These are phyloP conservation scores for Anguilla anguilla DNA, from an alignment of 2,797 vertebrate species.

Conservation along the genomic window DNA sequence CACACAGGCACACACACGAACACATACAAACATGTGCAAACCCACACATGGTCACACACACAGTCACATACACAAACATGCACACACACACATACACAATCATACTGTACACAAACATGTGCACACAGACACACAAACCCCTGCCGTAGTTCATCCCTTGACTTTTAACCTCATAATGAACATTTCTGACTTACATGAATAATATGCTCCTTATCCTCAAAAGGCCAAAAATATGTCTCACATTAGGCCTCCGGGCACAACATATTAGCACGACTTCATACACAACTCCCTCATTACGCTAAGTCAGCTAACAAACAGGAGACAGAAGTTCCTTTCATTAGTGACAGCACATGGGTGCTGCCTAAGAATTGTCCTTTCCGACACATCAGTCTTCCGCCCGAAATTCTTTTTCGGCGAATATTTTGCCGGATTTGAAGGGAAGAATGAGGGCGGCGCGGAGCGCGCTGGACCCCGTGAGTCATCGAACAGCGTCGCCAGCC, in stretches of 20 bases:
- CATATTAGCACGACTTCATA: background rate
- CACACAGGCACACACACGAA: background rate
- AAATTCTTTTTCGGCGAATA: background rate
- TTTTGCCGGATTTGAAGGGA: background rate
- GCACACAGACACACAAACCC: background rate
- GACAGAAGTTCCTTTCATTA: background rate
- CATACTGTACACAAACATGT: conserved; percentile 5
- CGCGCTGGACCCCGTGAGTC: conserved; percentile 23
- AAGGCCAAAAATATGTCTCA: background rate
- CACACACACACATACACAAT: background rate
- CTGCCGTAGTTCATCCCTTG: too few relatives aligned
- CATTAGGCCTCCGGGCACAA: background rate
- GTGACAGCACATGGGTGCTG: background rate
- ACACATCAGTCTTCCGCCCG: background rate
- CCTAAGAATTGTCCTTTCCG: background rate
- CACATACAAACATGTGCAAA: background rate
- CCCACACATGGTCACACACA: background rate
- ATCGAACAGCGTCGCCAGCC: background rate
- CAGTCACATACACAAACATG: background rate
- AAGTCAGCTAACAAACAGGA: background rate
- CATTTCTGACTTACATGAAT: too few relatives aligned
- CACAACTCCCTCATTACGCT: background rate
- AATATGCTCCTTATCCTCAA: too few relatives aligned
- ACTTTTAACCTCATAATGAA: too few relatives aligned
- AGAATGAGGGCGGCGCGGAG: background rate